A percentile compares a stretch with the other conserved stretches of the same genome.
These are phyloP conservation scores for Pomatorhinus ruficollis DNA, from an alignment of 2,113 vertebrate genomes.

Conservation along the genomic window DNA sequence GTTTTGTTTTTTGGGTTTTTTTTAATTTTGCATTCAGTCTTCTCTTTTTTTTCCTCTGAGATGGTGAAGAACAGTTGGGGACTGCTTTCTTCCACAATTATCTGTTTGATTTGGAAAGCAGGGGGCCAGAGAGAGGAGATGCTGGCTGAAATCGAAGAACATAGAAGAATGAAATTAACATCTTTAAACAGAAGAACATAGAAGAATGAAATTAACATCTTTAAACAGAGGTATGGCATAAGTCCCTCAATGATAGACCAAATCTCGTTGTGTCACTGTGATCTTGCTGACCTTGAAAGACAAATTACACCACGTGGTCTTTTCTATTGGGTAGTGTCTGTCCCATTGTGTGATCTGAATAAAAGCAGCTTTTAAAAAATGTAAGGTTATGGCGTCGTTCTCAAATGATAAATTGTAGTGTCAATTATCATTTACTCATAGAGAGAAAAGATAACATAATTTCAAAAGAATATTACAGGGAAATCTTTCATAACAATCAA, in stretches of 20 bases:
- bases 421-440: not conserved
- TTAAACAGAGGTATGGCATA: not conserved
- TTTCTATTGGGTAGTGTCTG: not conserved
- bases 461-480: not conserved
- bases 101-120: not conserved
- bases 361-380: not conserved
- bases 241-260: not conserved
- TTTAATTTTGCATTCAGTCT: not conserved
- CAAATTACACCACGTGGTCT: not conserved
- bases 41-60: not conserved
- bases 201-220: not conserved
- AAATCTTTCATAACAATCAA: constrained; percentile 7
- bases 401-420: not conserved
- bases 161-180: not conserved
- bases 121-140: not conserved
- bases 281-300: not conserved
- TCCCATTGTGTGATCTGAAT: not conserved
- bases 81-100: not conserved
- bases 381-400: not conserved
- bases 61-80: not conserved
- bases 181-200: not conserved
- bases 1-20: too few relatives aligned
- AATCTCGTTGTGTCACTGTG: not conserved
- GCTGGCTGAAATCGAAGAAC: not conserved
- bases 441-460: constrained; percentile 11